A percentile compares a stretch with the other conserved stretches of the same genome.
Conservation (phyloP, 92 coral and sea anemone species). For the Zoanthus sansibaricus region DNA sequence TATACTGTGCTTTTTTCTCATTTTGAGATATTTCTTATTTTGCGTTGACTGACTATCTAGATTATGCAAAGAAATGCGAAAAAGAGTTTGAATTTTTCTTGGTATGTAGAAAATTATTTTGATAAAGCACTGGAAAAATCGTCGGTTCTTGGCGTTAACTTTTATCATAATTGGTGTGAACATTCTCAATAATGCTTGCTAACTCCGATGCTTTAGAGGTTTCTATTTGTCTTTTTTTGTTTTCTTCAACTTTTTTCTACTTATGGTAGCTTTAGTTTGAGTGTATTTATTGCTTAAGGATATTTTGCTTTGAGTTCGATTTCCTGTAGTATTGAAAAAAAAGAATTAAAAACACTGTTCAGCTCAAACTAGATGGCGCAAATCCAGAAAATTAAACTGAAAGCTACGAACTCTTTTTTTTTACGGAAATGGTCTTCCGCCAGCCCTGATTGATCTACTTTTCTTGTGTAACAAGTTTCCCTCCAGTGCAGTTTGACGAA, state of each 20-base stretch:
- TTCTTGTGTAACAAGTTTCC: not conserved
- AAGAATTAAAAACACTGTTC: too few species aligned
- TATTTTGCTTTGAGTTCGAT: too few species aligned
- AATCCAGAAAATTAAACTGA: not conserved
- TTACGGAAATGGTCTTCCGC: not conserved
- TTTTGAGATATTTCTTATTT: not conserved
- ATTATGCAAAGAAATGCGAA: not conserved
- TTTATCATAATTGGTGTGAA: too few species aligned
- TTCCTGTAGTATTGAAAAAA: too few species aligned
- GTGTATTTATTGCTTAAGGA: too few species aligned
- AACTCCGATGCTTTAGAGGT: too few species aligned
- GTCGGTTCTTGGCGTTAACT: too few species aligned
- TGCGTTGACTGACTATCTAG: not conserved
- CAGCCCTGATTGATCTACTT: not conserved
- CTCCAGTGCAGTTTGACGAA: slow-evolving; percentile 25
- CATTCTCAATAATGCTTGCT: too few species aligned
- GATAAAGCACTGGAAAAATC: not conserved
- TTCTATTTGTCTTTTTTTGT: too few species aligned
- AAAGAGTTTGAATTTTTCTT: not conserved
- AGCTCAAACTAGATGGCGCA: not conserved
- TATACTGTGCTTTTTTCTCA: not conserved
- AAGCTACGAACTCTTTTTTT: not conserved
- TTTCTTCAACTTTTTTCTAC: too few species aligned
- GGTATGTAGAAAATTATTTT: not conserved
- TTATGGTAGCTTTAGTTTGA: too few species aligned